Evolutionary conservation across 2,113 vertebrate genomes (phyloP).

Genomic region (Hassar affinis): DNA sequence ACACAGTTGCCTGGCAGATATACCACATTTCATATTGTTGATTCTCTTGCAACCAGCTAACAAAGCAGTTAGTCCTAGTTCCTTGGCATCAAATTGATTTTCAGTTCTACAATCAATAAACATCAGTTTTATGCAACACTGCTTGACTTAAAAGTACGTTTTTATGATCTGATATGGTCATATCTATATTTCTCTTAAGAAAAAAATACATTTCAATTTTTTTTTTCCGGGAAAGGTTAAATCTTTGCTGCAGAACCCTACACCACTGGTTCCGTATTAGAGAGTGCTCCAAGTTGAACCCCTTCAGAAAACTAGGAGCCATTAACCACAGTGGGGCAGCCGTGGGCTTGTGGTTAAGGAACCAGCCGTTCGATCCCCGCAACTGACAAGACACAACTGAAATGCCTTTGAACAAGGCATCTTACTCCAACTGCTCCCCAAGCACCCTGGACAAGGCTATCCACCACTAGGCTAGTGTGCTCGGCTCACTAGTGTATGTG

Average conservation of each 20-base stretch:
- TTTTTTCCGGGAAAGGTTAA: not conserved
- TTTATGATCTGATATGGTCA: not conserved
- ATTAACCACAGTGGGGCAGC: too few relatives aligned
- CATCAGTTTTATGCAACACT: not conserved
- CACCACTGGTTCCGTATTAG: not conserved
- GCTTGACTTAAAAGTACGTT: not conserved
- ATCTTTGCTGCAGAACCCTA: not conserved
- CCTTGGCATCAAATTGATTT: slow-evolving; percentile 23
- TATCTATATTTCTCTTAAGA: not conserved
- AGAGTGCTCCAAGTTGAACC: not conserved
- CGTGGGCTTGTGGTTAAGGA: too few relatives aligned
- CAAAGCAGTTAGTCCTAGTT: slow-evolving; percentile 2
- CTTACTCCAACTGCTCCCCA: too few relatives aligned
- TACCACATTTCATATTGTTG: not conserved
- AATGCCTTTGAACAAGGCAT: too few relatives aligned
- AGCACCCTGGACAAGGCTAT: too few relatives aligned
- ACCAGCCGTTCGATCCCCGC: too few relatives aligned
- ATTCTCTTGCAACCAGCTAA: not conserved
- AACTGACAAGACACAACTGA: too few relatives aligned
- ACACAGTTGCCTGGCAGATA: not conserved
- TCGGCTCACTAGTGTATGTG: too few relatives aligned
- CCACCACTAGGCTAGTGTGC: too few relatives aligned
- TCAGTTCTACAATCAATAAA: not conserved
- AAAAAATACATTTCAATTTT: not conserved
- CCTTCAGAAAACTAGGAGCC: not conserved